phyloP scores from a whole-genome alignment of 2,113 vertebrate genomes.

The Antennarius striatus region DNA sequence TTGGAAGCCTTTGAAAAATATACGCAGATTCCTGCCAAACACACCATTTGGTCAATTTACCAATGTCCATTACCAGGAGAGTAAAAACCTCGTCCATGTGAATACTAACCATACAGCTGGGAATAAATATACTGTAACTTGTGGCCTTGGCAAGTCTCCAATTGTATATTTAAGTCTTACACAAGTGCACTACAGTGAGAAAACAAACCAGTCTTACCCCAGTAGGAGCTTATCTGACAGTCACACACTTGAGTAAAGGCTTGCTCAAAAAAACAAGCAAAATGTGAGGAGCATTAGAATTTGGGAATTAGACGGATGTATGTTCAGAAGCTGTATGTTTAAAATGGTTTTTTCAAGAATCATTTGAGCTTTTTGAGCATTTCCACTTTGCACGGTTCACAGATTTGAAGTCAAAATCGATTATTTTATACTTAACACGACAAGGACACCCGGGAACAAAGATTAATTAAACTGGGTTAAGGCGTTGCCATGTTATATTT shows the following conservation, averaged over 20 bases:
- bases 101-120: neutral
- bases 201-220: slow-evolving; percentile 14
- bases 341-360: too few species aligned
- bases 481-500: too few species aligned
- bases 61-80: neutral
- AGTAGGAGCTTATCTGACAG: slow-evolving; percentile 12
- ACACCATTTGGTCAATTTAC: neutral
- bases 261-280: slow-evolving; percentile 7
- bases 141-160: neutral
- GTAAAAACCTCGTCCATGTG: neutral
- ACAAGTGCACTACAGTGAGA: slow-evolving; percentile 1
- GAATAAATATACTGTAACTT: neutral
- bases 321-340: too few species aligned
- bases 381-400: too few species aligned
- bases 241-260: neutral
- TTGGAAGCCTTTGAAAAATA: slow-evolving; percentile 20
- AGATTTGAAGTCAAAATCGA: too few species aligned
- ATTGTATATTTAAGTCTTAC: neutral
- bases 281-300: slow-evolving; percentile 8
- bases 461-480: too few species aligned
- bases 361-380: too few species aligned
- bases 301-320: too few species aligned
- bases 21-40: slow-evolving; percentile 8
- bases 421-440: too few species aligned
- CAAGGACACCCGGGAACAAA: too few species aligned